These are phyloP conservation scores for Scomber japonicus DNA, from an alignment of 2,113 vertebrate genomes.

Conservation along the genomic window DNA sequence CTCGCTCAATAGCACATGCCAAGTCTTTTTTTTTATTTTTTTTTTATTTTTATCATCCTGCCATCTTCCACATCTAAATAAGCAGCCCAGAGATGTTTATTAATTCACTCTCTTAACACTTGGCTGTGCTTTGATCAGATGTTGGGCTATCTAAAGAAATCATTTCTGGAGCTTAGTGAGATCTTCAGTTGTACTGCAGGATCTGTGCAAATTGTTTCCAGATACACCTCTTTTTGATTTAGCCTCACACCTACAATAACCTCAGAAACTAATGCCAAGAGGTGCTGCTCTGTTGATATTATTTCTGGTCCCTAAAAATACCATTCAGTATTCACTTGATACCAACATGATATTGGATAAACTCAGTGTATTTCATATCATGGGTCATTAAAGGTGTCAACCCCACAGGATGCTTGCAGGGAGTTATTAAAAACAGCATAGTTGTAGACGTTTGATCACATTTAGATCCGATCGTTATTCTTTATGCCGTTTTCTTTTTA, in stretches of 20 bases:
- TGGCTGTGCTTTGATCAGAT: conserved; percentile 53
- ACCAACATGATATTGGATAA: not conserved
- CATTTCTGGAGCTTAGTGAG: conserved; percentile 25
- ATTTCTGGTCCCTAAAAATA: conserved; percentile 12
- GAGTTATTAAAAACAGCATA: not conserved
- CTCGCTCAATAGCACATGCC: conserved; percentile 20
- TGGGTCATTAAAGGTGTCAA: not conserved
- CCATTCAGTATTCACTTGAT: not conserved
- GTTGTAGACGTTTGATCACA: not conserved
- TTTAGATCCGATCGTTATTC: not conserved
- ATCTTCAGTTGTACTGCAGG: conserved; percentile 19
- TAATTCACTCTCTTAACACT: conserved; percentile 43
- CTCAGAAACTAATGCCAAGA: not conserved
- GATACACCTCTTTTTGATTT: conserved; percentile 23
- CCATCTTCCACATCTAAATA: conserved; percentile 44
- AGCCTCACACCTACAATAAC: conserved; percentile 12
- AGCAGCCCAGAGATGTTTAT: conserved; percentile 53
- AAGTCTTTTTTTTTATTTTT: conserved; percentile 17
- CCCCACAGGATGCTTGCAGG: not conserved
- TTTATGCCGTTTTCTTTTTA: too few relatives aligned
- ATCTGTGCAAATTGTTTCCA: conserved; percentile 64
- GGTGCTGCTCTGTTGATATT: not conserved
- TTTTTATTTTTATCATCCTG: conserved; percentile 29
- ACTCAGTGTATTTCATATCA: not conserved
- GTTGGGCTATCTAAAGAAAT: conserved; percentile 18